These are phyloP conservation scores for Aleadryas rufinucha DNA, from an alignment of 2,113 vertebrate species.

Conservation along the genomic window DNA sequence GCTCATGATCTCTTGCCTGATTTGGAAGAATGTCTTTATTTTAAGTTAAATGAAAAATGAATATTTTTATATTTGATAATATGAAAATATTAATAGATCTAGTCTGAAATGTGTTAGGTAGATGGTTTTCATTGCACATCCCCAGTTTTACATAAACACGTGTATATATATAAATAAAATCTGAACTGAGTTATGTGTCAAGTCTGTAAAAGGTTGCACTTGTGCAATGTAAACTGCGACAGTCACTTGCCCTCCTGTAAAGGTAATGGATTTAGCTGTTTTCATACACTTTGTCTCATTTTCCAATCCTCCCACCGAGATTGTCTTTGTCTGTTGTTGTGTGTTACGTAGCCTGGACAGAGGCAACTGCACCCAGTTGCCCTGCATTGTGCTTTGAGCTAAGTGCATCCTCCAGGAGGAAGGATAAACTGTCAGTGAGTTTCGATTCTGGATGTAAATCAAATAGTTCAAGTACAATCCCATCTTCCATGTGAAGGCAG, in stretches of 20 bases:
- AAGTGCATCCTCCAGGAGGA: neutral
- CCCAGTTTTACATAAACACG: neutral
- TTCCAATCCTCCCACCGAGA: neutral
- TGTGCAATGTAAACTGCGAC: accelerated
- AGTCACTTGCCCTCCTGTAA: neutral
- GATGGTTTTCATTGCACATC: neutral
- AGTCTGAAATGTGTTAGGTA: neutral
- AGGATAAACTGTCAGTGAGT: neutral
- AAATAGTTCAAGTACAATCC: neutral
- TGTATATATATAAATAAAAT: neutral
- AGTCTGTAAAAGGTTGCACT: neutral
- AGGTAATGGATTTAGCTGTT: neutral
- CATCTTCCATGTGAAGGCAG: neutral
- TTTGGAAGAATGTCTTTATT: neutral
- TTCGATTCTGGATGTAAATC: neutral
- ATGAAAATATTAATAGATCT: neutral
- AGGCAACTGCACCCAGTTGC: neutral
- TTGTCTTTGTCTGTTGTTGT: too few species aligned
- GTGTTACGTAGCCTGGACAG: neutral
- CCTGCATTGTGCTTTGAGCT: neutral
- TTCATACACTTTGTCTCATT: neutral
- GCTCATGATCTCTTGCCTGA: neutral
- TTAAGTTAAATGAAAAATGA: neutral
- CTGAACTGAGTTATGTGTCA: neutral
- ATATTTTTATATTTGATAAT: neutral